phyloP scores from a whole-genome alignment of 2,888 invertebrate species.

The Drosophila rellima region DNA sequence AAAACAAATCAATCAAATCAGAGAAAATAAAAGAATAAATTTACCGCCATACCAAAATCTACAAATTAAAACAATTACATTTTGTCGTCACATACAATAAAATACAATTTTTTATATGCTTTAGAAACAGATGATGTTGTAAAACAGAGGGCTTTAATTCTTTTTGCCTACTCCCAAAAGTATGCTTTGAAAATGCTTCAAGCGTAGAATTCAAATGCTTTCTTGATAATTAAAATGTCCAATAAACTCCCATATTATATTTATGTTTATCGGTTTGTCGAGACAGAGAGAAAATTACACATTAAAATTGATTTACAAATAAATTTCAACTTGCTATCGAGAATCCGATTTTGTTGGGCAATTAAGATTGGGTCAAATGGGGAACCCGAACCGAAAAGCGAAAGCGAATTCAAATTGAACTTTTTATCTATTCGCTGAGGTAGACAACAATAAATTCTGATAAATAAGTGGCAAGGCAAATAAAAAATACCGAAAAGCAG shows the following conservation, averaged over 20 bases:
- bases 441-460: slow-evolving; percentile 77
- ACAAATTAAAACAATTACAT: too few relatives aligned
- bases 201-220: not conserved
- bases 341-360: slow-evolving; percentile 51
- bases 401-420: slow-evolving; percentile 77
- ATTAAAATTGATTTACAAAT: slow-evolving; percentile 35
- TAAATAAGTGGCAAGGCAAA: slow-evolving; percentile 57
- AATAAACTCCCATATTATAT: slow-evolving; percentile 2
- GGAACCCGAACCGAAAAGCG: slow-evolving; percentile 17
- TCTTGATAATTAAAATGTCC: slow-evolving; percentile 9
- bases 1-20: too few relatives aligned
- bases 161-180: not conserved
- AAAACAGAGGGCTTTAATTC: too few relatives aligned
- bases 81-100: too few relatives aligned
- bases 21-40: too few relatives aligned
- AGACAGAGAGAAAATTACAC: not conserved
- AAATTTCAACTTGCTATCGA: slow-evolving; percentile 35
- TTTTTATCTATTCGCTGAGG: slow-evolving; percentile 71
- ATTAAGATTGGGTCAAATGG: slow-evolving; percentile 63
- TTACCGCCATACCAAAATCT: too few relatives aligned
- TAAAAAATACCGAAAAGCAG: slow-evolving; percentile 34
- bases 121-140: too few relatives aligned
- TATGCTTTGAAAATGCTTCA: not conserved
- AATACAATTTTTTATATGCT: too few relatives aligned
- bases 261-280: slow-evolving; percentile 22